Evolutionary conservation across 2,113 vertebrate species (phyloP).

Genomic region (Parus major): DNA sequence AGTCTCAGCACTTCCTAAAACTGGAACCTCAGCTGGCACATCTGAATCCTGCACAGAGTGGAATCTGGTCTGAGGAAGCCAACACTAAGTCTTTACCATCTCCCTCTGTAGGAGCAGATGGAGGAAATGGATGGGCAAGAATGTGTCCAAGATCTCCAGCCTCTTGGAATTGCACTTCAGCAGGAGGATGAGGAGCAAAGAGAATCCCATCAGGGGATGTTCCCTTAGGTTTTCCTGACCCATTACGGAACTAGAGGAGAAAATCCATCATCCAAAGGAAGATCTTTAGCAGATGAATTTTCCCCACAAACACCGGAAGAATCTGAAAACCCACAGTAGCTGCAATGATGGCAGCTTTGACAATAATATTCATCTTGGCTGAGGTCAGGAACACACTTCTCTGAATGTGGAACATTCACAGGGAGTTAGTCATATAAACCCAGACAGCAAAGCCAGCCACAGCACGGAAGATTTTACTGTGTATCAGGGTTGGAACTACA

Average conservation of each 20-base stretch:
- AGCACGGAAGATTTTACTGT: slow-evolving; percentile 11
- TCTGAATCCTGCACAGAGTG: background rate
- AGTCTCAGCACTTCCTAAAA: background rate
- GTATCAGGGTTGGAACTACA: background rate
- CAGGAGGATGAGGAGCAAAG: background rate
- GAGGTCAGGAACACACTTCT: slow-evolving; percentile 29
- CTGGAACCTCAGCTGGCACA: fast-evolving
- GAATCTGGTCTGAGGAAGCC: background rate
- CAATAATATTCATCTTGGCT: slow-evolving; percentile 57
- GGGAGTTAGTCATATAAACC: slow-evolving; percentile 44
- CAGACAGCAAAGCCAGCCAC: background rate
- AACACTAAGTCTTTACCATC: background rate
- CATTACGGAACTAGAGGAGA: background rate
- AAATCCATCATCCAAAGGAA: background rate
- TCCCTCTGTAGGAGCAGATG: fast-evolving
- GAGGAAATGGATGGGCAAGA: background rate
- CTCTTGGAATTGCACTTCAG: background rate
- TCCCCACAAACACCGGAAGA: background rate
- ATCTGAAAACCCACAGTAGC: slow-evolving; percentile 14
- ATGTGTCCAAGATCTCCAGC: background rate
- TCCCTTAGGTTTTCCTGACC: background rate
- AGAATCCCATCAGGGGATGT: background rate
- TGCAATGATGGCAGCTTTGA: slow-evolving; percentile 10
- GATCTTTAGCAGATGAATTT: background rate
- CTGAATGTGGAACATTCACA: slow-evolving; percentile 39